Base-by-base conservation (phyloP, 2,113 vertebrate genomes). In the Ifrita kowaldi region DNA sequence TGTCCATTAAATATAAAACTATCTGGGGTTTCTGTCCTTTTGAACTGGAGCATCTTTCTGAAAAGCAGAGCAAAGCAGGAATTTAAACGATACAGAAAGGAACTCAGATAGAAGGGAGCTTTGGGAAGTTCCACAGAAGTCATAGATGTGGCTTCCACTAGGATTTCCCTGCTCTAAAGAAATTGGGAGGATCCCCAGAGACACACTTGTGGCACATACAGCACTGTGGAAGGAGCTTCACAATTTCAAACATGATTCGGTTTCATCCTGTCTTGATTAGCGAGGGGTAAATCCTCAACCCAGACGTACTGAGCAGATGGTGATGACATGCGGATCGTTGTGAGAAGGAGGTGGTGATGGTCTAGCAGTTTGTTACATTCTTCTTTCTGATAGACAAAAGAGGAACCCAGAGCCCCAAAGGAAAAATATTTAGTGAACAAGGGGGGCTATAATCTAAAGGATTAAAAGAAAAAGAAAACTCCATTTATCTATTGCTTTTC, bases 351-450 rank as follows among this genome's bases (percentile, higher is more conserved):
- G 83, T 90, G 94, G 80, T 8, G 17, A 93, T 90, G 92, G 95
- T 96, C 96, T 95, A 75, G 90, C 93, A 94, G 92, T 95, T 93
- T 90, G 35, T 59, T 94, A 80, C 74, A 63, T 82, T 89, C 96
- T 95, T 89, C 93, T 94, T 94, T 95, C 47, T 87, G 69, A 64
- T 4, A 92, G 92, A 91, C 73, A 95, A 89, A 96, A 96, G 90
- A 86, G 92, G 95, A 97, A 96, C 92, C 73, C 73, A 13, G 26
- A 56, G 41, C 35, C 88, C 53, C 49, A 79, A 57, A 96, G 74
- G 65, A 96, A 91, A 91, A 93, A 87, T 46, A 79, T 15, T 74
- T 16, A 44, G 37, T 70, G 46, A 89, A n/a, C 16, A 69, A 79
- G 30, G 26, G 47, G 37, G 62, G 32, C 39, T 89, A 70, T 30